These are phyloP conservation scores for Sciaenops ocellatus DNA, from an alignment of 2,797 vertebrate genomes.

Conservation along the genomic window DNA sequence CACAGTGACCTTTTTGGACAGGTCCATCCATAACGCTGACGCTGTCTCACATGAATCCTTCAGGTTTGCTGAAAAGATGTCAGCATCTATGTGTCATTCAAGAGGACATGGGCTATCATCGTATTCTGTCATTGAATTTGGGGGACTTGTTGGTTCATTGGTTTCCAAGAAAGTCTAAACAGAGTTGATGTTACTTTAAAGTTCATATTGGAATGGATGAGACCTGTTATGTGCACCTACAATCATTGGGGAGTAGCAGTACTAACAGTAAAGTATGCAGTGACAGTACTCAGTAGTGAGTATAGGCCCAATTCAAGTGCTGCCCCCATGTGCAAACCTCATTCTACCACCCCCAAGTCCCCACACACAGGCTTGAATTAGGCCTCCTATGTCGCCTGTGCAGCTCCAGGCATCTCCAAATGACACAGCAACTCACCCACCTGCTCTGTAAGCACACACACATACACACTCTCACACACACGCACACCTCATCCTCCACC, in stretches of 20 bases:
- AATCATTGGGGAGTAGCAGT: background rate
- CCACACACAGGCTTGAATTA: slow-evolving; percentile 10
- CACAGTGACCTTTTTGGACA: no score
- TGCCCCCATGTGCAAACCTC: background rate
- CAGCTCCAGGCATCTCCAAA: slow-evolving; percentile 58
- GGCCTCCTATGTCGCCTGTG: slow-evolving; percentile 34
- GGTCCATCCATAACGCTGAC: no score
- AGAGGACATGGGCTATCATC: background rate
- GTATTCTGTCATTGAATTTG: background rate
- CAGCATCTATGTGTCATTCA: background rate
- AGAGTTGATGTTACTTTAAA: background rate
- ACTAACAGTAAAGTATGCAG: background rate
- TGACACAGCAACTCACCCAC: slow-evolving; percentile 58
- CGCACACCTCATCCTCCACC: slow-evolving; percentile 35
- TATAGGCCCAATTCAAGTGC: background rate
- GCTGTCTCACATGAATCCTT: no score
- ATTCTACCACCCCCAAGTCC: background rate
- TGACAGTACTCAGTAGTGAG: background rate
- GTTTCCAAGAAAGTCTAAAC: background rate
- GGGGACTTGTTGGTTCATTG: background rate
- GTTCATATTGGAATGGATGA: background rate
- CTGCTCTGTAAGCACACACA: slow-evolving; percentile 38
- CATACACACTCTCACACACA: slow-evolving; percentile 32
- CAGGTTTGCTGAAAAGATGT: no score
- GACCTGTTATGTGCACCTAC: background rate